Base-by-base conservation (phyloP, 2,888 invertebrate genomes). In the Perizoma affinitatum region DNA sequence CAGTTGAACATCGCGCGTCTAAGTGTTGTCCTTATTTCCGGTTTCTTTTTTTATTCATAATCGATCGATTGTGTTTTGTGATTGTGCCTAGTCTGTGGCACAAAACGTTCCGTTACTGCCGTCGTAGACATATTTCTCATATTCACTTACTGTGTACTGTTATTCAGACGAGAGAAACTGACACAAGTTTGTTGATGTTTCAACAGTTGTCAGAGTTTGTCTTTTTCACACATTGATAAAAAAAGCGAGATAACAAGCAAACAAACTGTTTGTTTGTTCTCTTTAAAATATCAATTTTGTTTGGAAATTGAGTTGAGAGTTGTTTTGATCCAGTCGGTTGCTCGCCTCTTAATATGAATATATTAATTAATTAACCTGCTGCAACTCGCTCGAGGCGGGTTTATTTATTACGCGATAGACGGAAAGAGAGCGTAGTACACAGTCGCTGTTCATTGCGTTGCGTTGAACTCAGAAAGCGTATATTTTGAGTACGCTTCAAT, bases 1-100 rank as follows among this genome's bases (percentile, higher is more conserved):
- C 64, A 75, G 65, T 67, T 67, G 71, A 73, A 66, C 49, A 70
- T 69, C 74, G 73, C 72, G 74, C 66, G 57, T 56, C 46, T 53
- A 62, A 69, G 71, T 68, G 69, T 48, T 63, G 67, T 35, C 3
- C 7, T 47, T 10, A 46, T 35, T 62, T 62, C 58, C 58, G 46
- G 58, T 54, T 49, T 44, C 4, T 3, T 9, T 9, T n/a, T 6
- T 1, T 6, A 35, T 6, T 10, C 10, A 10, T n/a, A 51, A 60
- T 53, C 57, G 54, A 56, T 61, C 48, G 61, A 59, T 36, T 54
- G 7, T 4, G 42, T 36, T 45, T 22, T 40, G 3, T 47, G 7
- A 6, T n/a, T 44, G 38, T 38, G 38, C 1, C 46, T 38, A 34
- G 7, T 49, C 61, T 61, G 8, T 58, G 54, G 47, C 10, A 2